phyloP scores from a whole-genome alignment of 2,888 invertebrate genomes.

The Alsophila aescularia region DNA sequence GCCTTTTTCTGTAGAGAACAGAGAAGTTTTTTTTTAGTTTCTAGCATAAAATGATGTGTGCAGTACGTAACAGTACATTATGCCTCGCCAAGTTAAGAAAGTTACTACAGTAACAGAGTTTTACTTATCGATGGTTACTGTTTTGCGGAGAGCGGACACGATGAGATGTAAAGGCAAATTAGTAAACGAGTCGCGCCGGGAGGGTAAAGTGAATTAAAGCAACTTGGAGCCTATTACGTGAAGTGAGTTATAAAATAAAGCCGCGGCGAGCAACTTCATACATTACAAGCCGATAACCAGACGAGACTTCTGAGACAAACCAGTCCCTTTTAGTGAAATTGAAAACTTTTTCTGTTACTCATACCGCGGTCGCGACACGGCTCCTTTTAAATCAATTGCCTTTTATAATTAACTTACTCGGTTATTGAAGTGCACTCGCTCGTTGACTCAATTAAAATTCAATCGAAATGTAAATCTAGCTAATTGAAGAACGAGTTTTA shows the following conservation, averaged over 20 bases:
- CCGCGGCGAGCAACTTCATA: slow-evolving; percentile 81
- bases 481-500: slow-evolving; percentile 69
- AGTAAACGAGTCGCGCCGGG: slow-evolving; percentile 55
- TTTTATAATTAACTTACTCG: slow-evolving; percentile 83
- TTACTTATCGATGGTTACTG: slow-evolving; percentile 25
- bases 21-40: background rate
- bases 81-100: background rate
- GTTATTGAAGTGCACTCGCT: slow-evolving; percentile 78
- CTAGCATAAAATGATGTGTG: too few species aligned
- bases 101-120: background rate
- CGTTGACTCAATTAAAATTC: slow-evolving; percentile 79
- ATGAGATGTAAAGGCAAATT: slow-evolving; percentile 58
- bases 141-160: slow-evolving; percentile 42
- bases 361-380: slow-evolving; percentile 78
- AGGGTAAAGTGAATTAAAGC: slow-evolving; percentile 75
- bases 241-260: slow-evolving; percentile 84
- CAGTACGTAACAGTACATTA: background rate
- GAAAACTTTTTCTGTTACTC: slow-evolving; percentile 85
- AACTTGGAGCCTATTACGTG: slow-evolving; percentile 77
- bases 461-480: slow-evolving; percentile 78
- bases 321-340: slow-evolving; percentile 86
- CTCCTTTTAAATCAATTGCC: slow-evolving; percentile 83
- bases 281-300: slow-evolving; percentile 85
- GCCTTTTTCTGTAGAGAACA: background rate
- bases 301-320: slow-evolving; percentile 84